Conservation (phyloP, 2,797 vertebrate species). For the Chloroceryle inda region DNA sequence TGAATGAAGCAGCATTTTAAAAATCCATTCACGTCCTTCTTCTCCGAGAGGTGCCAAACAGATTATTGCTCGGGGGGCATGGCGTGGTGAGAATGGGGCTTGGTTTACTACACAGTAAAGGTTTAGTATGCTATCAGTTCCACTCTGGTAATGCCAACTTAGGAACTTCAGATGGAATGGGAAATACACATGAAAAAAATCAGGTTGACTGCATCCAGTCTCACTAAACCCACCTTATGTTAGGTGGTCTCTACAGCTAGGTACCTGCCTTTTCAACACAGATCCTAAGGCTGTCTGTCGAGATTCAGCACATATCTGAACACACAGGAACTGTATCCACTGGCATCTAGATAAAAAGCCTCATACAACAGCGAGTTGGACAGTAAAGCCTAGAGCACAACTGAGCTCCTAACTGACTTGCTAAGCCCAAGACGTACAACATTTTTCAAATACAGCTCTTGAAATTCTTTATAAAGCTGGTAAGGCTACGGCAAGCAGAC, state of each 20-base stretch:
- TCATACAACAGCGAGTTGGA: background rate
- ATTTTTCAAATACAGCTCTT: background rate
- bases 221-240: background rate
- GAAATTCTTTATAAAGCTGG: conserved; percentile 47
- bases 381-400: background rate
- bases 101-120: background rate
- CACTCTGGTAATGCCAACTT: background rate
- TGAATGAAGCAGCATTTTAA: background rate
- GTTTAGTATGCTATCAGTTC: background rate
- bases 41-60: background rate
- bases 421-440: background rate
- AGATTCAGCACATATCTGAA: background rate
- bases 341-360: background rate
- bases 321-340: background rate
- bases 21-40: background rate
- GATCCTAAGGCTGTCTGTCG: background rate
- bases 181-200: background rate
- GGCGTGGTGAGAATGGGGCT: rapidly evolving
- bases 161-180: background rate
- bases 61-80: background rate
- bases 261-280: background rate
- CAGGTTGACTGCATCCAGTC: background rate
- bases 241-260: background rate
- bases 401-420: background rate
- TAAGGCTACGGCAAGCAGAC: conserved; percentile 4